Evolutionary conservation across 2,797 vertebrate genomes (phyloP), one percentile per base, ranked within the genome.

Genomic region (Rhinogobio ventralis): DNA sequence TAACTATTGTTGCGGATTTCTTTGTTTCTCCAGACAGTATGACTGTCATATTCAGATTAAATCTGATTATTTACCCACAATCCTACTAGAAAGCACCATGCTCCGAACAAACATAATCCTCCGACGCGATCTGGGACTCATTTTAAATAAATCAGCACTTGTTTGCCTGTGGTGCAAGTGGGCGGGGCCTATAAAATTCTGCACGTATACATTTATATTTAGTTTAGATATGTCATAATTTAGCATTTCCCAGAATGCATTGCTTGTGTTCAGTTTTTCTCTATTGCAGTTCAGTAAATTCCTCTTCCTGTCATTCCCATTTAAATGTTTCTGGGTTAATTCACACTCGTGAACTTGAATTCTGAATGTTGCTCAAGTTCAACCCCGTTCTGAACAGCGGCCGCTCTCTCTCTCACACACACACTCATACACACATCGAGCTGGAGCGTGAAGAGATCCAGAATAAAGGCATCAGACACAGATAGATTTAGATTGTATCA

Each of bases 391-490:
- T 25, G 60, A 62, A 28, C 25, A 62, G 25, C 25, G 28, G 60
- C 53, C 55, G 49, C 71, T 66, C 25, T 46, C 67, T 71, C 81
- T 82, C 39, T 45, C 39, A 46, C 79, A 69, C 33, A 2, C 33
- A 2, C 33, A 2, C 33, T 3, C 79, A 69, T n/a, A n/a, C 60
- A 46, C 69, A 86, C 80, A 60, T 86, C 77, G 76, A 81, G 86
- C 75, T 36, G 73, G 49, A 78, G 55, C 67, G 62, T 66, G 67
- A 84, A 85, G 66, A 33, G n/a, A 30, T 66, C 55, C 68, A 79
- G 82, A 86, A 86, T 86, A 62, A 79, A 86, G 74, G 46, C 66
- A 79, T 85, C 67, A 82, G 85, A 81, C 76, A 60, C 71, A n/a
- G n/a, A n/a, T n/a, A 25, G 36, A 83, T 77, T 46, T 25, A 73